Percentiles rank a stretch among this genome's conserved stretches.
Evolutionary conservation across 2,888 invertebrate species (phyloP).

Genomic region (Lathronympha strigana): DNA sequence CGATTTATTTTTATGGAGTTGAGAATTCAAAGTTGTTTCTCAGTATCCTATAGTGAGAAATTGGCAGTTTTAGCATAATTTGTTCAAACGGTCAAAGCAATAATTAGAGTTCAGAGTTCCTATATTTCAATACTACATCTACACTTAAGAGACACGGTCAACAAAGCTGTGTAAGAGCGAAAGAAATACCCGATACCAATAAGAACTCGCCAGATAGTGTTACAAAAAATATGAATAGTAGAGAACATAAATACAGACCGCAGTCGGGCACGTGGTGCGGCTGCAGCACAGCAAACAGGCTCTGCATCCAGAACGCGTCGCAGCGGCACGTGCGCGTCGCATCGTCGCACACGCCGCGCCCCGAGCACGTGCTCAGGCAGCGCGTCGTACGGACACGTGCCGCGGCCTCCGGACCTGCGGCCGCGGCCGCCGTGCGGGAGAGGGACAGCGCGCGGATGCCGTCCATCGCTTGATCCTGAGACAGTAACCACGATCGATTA

Average conservation of each 20-base stretch:
- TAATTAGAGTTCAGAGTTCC: too few species aligned
- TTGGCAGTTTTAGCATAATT: too few species aligned
- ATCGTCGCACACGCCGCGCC: slow-evolving; percentile 95
- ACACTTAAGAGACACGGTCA: too few species aligned
- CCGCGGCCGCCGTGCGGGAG: slow-evolving; percentile 51
- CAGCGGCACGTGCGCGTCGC: slow-evolving; percentile 93
- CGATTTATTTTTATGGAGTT: too few species aligned
- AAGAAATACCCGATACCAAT: too few species aligned
- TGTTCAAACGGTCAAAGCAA: too few species aligned
- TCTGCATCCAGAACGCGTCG: slow-evolving; percentile 99
- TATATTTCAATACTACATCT: too few species aligned
- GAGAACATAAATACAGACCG: slow-evolving; percentile 78
- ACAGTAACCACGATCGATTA: background rate
- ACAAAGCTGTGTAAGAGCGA: too few species aligned
- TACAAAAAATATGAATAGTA: slow-evolving; percentile 45
- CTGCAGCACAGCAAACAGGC: slow-evolving; percentile 87
- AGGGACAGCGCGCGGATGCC: slow-evolving; percentile 51
- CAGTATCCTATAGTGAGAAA: too few species aligned
- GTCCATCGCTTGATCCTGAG: slow-evolving; percentile 63
- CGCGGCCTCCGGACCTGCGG: slow-evolving; percentile 81
- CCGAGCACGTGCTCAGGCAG: slow-evolving; percentile 97
- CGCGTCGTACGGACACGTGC: slow-evolving; percentile 91
- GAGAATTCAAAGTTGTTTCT: too few species aligned
- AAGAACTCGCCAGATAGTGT: too few species aligned
- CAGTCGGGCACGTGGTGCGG: slow-evolving; percentile 90